Conservation (phyloP, 2,888 invertebrate species). For the Drosophila anomelani region DNA sequence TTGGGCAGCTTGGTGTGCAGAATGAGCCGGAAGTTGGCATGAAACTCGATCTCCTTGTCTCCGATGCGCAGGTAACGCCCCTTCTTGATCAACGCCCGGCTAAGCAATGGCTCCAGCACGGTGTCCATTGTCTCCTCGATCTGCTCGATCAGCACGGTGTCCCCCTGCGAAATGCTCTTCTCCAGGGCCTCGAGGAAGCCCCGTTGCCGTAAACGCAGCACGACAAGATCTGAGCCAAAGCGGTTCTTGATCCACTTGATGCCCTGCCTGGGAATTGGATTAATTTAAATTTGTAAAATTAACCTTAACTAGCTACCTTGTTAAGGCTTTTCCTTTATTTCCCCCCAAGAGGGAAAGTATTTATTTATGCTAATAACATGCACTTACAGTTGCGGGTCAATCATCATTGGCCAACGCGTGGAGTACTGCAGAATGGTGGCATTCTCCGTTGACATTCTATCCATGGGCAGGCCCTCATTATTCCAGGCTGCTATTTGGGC, state of each 20-base stretch:
- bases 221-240: slow-evolving; percentile 90
- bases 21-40: slow-evolving; percentile 92
- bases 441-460: slow-evolving; percentile 97
- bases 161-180: slow-evolving; percentile 89
- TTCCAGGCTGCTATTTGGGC: slow-evolving; percentile 97
- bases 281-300: not conserved
- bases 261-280: slow-evolving; percentile 88
- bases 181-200: slow-evolving; percentile 94
- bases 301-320: not conserved
- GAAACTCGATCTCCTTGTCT: slow-evolving; percentile 96
- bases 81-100: slow-evolving; percentile 94
- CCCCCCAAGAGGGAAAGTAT: not conserved
- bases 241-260: slow-evolving; percentile 97
- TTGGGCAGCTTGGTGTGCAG: slow-evolving; percentile 97
- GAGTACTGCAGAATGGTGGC: slow-evolving; percentile 96
- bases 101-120: slow-evolving; percentile 95
- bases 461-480: slow-evolving; percentile 96
- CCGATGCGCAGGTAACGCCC: slow-evolving; percentile 93
- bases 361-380: not conserved
- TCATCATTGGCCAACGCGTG: slow-evolving; percentile 97
- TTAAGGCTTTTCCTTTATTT: not conserved
- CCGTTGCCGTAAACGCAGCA: slow-evolving; percentile 91
- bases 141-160: slow-evolving; percentile 93
- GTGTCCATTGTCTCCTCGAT: slow-evolving; percentile 97
- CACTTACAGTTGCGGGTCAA: slow-evolving; percentile 93